Evolutionary conservation across 2,113 vertebrate species (phyloP), one percentile per base, ranked within the genome.

Genomic region (Neoarius graeffei): DNA sequence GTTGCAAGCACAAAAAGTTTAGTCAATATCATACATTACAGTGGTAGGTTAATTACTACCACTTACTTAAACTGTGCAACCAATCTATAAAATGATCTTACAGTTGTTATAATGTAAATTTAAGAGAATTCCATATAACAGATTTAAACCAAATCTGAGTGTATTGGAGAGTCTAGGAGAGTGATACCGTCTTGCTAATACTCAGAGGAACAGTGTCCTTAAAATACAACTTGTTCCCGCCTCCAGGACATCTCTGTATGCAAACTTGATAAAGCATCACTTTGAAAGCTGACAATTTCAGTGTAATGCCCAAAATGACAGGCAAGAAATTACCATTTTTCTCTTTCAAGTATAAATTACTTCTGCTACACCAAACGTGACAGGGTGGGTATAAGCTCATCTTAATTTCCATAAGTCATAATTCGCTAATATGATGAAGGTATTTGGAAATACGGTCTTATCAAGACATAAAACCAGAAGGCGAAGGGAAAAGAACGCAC

Each of bases 191-290:
- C 64, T 56, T 57, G 73, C 56, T 80, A 88, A 88, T 83, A 62
- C 57, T 89, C 67, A 86, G 74, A 67, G 14, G 62, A 81, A 88
- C 57, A 67, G 42, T 91, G 17, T 56, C 73, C 27, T 73, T 57
- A 57, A 71, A 73, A 19, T 56, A 35, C 15, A 25, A 50, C 64
- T 23, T 4, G 73, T 85, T 57, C 82, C 67, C 81, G 17, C 52
- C 81, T 86, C 15, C 83, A 85, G 66, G 54, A 73, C 67, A 9
- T 74, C 71, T 20, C 35, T 17, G 4, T 42, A 20, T 48, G 30
- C 30, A 73, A 73, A 73, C 30, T 9, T 17, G 15, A 19, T 73
- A 73, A 73, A 42, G 69, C 35, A 48, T 20, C 35, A 20, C 48
- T 42, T 20, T 48, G 35, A 74, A 73, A 73, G 23, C 7, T 20